These are phyloP conservation scores for Lomographa bimaculata DNA, from an alignment of 2,888 invertebrate genomes.

Conservation along the genomic window DNA sequence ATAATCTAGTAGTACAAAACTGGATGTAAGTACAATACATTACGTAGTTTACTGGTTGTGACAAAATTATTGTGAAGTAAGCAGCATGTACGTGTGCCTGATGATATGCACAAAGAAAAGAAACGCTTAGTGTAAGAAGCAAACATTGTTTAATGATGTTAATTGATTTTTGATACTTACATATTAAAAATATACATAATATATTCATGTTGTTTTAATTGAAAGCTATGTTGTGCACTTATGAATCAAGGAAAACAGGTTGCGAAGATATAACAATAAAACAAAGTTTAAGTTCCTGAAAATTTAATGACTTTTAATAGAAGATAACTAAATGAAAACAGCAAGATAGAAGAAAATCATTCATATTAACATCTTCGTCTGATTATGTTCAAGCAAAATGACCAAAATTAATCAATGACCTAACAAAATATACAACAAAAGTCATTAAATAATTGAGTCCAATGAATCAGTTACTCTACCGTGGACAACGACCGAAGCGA, in stretches of 20 bases:
- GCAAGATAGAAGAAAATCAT: slow-evolving; percentile 81
- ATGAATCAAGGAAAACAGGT: too few relatives aligned
- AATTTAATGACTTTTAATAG: slow-evolving; percentile 84
- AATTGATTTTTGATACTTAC: too few relatives aligned
- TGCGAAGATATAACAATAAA: slow-evolving; percentile 53
- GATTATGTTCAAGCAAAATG: slow-evolving; percentile 76
- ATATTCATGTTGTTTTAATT: too few relatives aligned
- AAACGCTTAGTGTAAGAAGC: too few relatives aligned
- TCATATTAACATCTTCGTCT: slow-evolving; percentile 76
- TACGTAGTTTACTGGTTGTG: neutral
- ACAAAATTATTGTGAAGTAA: neutral
- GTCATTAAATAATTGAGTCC: slow-evolving; percentile 83
- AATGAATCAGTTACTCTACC: slow-evolving; percentile 69
- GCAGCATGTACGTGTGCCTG: too few relatives aligned
- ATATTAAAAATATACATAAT: too few relatives aligned
- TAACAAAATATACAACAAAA: slow-evolving; percentile 84
- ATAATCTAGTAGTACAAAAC: neutral
- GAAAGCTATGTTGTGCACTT: too few relatives aligned
- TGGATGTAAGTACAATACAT: neutral
- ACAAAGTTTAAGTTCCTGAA: slow-evolving; percentile 71
- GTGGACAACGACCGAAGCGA: slow-evolving; percentile 66
- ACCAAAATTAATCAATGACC: slow-evolving; percentile 83
- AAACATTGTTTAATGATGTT: too few relatives aligned
- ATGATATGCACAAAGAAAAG: too few relatives aligned
- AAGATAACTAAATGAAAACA: slow-evolving; percentile 84